Base-by-base conservation (phyloP, 2,797 vertebrate genomes). In the Manis javanica region DNA sequence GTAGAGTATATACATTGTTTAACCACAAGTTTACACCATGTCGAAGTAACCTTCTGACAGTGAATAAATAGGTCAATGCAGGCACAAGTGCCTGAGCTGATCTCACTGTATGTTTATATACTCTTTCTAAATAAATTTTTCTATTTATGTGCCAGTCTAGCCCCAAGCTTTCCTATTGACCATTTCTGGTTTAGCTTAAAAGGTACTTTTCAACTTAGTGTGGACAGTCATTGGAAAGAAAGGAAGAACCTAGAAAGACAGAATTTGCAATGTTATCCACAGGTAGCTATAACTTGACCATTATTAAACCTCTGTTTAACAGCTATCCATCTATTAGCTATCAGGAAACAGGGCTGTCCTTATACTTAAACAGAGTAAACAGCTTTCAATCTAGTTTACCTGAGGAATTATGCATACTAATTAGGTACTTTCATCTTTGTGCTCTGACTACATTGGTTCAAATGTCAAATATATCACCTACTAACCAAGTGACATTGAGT, bases 21-120 rank as follows among this genome's bases (percentile, higher is more conserved):
- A 71, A 42, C 46, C 37, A 68, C 13, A 57, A 26, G 12, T 72
- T 59, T 59, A 81, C 57, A 13, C 84, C 19, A 37, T 49, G 49
- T 87, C 34, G 93, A 37, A 46, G 46, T 68, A 87, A 63, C 12
- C 24, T 66, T 75, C 7, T 46, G 37, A 9, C 18, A 64, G 2
- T 55, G 31, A 91, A 68, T 93, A 81, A 68, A 82, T 21, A 85
- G 63, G 11, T 88, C 24, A 81, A 90, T 63, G 81, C n/a, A 66
- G 42, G 26, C 57, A 81, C 16, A 75, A 64, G 4, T 61, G n/a
- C 7, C 8, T 29, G 42, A 85, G 3, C 2, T 63, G 37, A 72
- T 39, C 26, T 95, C 31, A 69, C 2, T 91, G 8, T 79, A 3
- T 77, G 37, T 94, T 91, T 77, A 46, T 53, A 29, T 85, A 57